A percentile compares a stretch with the other conserved stretches of the same genome.
Conservation (phyloP, 2,888 invertebrate species). For the Hoplodrina ambigua region DNA sequence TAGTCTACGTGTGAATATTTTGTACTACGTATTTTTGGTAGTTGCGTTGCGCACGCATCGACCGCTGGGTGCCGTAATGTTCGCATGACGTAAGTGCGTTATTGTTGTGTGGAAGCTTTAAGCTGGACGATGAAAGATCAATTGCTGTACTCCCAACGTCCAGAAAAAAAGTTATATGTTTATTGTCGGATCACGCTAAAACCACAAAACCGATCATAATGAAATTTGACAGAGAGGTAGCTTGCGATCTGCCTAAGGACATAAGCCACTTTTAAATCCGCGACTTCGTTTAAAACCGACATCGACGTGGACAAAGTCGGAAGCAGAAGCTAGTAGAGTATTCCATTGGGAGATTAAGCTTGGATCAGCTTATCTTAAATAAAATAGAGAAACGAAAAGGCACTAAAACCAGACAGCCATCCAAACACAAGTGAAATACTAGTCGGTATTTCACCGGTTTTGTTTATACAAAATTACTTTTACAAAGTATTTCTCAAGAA, state of each 20-base stretch:
- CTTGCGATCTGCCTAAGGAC: no score
- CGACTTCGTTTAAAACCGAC: no score
- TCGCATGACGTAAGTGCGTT: constrained; percentile 40
- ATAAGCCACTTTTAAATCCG: no score
- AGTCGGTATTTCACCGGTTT: background rate
- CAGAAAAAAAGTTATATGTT: no score
- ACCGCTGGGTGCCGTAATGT: constrained; percentile 46
- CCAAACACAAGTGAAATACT: constrained; percentile 10
- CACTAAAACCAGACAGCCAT: background rate
- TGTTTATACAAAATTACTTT: constrained; percentile 13
- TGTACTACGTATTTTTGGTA: constrained; percentile 55
- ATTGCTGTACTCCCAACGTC: background rate
- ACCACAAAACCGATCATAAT: no score
- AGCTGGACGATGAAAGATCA: constrained; percentile 7
- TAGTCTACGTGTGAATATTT: constrained; percentile 65
- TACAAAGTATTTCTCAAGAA: constrained; percentile 20
- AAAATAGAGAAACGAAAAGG: background rate
- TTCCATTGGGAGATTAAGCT: background rate
- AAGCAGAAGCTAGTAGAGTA: background rate
- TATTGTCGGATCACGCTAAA: no score
- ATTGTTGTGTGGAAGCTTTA: constrained; percentile 35
- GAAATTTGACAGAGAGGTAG: no score
- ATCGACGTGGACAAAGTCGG: no score
- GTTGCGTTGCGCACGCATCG: constrained; percentile 48
- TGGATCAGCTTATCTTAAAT: background rate